Conservation (phyloP, 2,888 invertebrate genomes). For the Craniophora ligustri region DNA sequence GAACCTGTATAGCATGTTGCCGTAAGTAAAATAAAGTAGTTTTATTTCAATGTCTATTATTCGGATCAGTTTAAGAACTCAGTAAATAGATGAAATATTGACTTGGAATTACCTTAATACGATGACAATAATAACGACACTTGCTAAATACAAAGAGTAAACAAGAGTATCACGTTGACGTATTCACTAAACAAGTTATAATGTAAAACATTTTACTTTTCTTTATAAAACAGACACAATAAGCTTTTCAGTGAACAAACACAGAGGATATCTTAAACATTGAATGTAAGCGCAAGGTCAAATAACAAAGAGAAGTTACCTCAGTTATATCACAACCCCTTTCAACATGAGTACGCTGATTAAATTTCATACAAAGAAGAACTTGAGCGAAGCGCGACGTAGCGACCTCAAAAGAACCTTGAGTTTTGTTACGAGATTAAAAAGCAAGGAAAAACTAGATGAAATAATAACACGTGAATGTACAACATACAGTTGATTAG, state of each 20-base stretch:
- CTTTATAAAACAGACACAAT: constrained; percentile 17
- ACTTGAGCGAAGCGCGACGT: constrained; percentile 48
- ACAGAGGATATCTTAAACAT: constrained; percentile 31
- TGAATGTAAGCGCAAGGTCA: constrained; percentile 45
- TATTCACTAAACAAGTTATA: neutral
- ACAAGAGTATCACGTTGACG: neutral
- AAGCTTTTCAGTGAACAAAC: constrained; percentile 35
- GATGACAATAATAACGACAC: too few species aligned
- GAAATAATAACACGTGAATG: constrained; percentile 11
- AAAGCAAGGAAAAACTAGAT: constrained; percentile 26
- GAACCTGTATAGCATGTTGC: too few species aligned
- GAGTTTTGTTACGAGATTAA: constrained; percentile 43
- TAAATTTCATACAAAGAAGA: constrained; percentile 51
- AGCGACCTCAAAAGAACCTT: constrained; percentile 44
- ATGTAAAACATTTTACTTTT: constrained; percentile 12
- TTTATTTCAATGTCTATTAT: too few species aligned
- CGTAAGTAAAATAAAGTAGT: too few species aligned
- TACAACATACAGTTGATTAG: neutral
- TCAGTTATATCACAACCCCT: constrained; percentile 50
- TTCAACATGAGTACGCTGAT: constrained; percentile 54
- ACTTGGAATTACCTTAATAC: too few species aligned
- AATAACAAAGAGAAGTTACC: constrained; percentile 47
- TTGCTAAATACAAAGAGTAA: neutral
- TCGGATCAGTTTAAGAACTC: too few species aligned
- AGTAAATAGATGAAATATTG: too few species aligned